Base-by-base conservation (phyloP, 30 jellyfish, hydroid and myxozoan species). In the Cassiopea andromeda region DNA sequence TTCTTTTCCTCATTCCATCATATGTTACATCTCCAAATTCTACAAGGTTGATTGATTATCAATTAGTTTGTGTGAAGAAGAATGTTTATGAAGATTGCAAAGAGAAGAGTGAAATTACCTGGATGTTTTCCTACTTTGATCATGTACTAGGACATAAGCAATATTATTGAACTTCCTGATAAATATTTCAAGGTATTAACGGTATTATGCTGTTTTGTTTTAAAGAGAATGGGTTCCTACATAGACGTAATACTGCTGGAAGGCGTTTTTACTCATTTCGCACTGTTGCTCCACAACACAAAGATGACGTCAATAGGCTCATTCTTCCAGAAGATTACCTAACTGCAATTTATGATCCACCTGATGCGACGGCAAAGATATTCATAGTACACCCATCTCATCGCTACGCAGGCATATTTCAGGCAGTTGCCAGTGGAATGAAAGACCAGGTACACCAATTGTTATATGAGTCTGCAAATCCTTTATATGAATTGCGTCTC, bases 321-420 rank as follows among this genome's bases (percentile, higher is more conserved):
- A 49, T 9, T 4, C 77, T 87, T 7, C 95, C 95, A 7, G 79
- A 66, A 9, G 85, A 78, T 48, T 87, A 74, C 54, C 80, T 87
- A 1, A 38, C 60, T 17, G 43, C 72, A 47, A 67, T 87, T 13
- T 87, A 77, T 58, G 61, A 64, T 48, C 85, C 95, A 17, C 84
- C 78, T 8, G 95, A 79, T 1, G 90, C 90, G 2, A 58, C 12
- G 2, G 90, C 95, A 2, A 87, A 87, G 58, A 46, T 87, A 4
- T 87, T 77, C 85, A 74, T 78, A 2, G 88, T 87, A 27, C 95
- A 87, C 57, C 95, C 95, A 17, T 76, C 95, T 2, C 95, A 87
- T 45, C 84, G 90, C 38, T 87, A 87, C 46, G 78, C 90, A 45
- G 95, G 95, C 9, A 60, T 87, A 1, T 79, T 77, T 72, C 85